Conservation (phyloP, 1,140 invertebrate species). For the Trinorchestia longiramus region DNA sequence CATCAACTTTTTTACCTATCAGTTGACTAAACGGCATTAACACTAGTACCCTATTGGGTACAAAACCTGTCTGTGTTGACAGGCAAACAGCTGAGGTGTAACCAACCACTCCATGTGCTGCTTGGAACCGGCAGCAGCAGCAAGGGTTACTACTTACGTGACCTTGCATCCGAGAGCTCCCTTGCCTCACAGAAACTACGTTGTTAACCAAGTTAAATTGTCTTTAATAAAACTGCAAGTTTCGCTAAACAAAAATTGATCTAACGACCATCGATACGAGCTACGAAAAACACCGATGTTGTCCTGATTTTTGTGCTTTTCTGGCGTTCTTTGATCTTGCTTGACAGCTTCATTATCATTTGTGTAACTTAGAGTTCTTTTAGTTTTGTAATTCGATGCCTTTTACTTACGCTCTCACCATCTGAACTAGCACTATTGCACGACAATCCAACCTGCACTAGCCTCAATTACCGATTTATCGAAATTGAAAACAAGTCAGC, state of each 20-base stretch:
- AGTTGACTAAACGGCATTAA: neutral
- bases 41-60: neutral
- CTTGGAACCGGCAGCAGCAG: neutral
- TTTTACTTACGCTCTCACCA: neutral
- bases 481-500: neutral
- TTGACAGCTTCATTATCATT: neutral
- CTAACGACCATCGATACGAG: too few relatives aligned
- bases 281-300: neutral
- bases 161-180: neutral
- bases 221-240: neutral
- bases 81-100: neutral
- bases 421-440: neutral
- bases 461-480: neutral
- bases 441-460: neutral
- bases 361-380: neutral
- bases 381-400: too few relatives aligned
- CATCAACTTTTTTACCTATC: neutral
- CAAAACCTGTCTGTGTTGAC: neutral
- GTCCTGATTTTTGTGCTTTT: neutral
- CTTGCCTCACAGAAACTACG: neutral
- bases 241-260: neutral
- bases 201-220: neutral
- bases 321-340: neutral
- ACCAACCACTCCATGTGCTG: neutral
- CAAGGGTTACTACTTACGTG: neutral